A percentile compares a stretch with the other conserved stretches of the same genome.
Conservation (phyloP, 2,888 invertebrate genomes). For the Acanthosoma haemorrhoidale region DNA sequence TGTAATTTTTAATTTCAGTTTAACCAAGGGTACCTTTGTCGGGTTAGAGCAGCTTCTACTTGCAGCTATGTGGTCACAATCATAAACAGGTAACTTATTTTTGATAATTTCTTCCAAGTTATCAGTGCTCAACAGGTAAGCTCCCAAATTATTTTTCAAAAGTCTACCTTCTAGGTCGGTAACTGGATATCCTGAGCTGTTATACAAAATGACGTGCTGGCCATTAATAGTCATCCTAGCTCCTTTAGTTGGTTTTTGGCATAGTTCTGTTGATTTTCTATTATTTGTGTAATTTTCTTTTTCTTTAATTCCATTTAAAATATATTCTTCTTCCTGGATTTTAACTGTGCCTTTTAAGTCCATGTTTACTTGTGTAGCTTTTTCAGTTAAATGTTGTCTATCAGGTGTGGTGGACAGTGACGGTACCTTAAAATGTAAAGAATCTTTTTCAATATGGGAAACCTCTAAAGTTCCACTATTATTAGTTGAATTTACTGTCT, state of each 20-base stretch:
- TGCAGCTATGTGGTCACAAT: background rate
- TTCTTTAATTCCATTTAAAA: background rate
- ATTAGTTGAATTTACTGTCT: too few species aligned
- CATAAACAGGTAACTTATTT: conserved; percentile 20
- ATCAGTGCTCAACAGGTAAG: background rate
- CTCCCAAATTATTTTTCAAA: conserved; percentile 26
- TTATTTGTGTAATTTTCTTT: background rate
- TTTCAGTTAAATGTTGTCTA: background rate
- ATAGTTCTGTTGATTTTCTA: background rate
- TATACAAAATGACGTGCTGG: conserved; percentile 10
- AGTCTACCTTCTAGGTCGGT: conserved; percentile 25
- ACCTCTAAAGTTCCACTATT: too few species aligned
- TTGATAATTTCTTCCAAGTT: background rate
- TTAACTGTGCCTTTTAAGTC: background rate
- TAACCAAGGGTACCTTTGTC: background rate
- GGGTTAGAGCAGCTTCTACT: background rate
- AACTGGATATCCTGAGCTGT: conserved; percentile 17
- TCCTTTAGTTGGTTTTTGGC: too few species aligned
- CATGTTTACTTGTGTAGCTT: background rate
- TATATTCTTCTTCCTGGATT: background rate
- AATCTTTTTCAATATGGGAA: too few species aligned
- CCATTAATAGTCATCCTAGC: background rate
- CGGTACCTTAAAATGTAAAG: too few species aligned
- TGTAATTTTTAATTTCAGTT: background rate
- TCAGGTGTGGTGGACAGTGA: too few species aligned